Evolutionary conservation across 2,113 vertebrate species (phyloP).

Genomic region (Spilogale gracilis): DNA sequence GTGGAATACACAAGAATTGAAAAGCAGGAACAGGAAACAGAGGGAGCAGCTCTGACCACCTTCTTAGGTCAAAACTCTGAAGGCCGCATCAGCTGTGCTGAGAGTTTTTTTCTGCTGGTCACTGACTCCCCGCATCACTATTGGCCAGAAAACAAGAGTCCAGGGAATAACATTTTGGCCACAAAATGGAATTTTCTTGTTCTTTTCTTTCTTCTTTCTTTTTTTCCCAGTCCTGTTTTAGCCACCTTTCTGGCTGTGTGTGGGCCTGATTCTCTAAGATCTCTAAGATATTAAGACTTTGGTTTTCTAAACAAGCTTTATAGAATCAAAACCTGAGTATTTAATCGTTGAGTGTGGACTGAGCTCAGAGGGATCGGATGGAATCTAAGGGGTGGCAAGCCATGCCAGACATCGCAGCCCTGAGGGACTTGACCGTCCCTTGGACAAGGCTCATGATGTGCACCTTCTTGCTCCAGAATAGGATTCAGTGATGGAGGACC

Average conservation of each 20-base stretch:
- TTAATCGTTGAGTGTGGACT: neutral
- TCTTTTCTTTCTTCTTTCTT: neutral
- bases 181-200: neutral
- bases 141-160: no score
- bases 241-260: neutral
- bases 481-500: neutral
- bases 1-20: neutral
- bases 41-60: no score
- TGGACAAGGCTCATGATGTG: neutral
- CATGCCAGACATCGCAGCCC: neutral
- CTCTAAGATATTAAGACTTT: neutral
- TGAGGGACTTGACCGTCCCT: neutral
- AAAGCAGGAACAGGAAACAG: neutral
- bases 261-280: no score
- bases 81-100: neutral
- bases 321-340: neutral
- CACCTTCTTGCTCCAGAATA: no score
- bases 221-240: neutral
- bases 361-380: neutral
- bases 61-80: neutral
- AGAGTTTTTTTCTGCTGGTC: neutral
- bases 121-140: rapidly evolving
- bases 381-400: neutral
- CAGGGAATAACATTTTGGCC: neutral
- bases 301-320: neutral